Evolutionary conservation across 2,888 invertebrate species (phyloP).

Genomic region (Trichacis sp.): DNA sequence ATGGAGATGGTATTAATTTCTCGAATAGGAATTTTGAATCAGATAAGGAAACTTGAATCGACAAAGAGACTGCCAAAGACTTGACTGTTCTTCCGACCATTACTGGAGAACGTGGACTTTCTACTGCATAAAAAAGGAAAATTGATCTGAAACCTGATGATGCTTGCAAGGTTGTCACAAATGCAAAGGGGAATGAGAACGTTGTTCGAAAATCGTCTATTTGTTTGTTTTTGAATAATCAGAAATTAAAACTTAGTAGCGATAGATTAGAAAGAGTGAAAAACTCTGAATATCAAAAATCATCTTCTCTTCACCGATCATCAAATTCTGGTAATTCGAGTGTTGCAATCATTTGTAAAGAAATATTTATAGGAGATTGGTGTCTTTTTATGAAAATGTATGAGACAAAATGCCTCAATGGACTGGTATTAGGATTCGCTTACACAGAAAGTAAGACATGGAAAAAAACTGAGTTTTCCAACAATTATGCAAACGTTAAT

Average conservation of each 20-base stretch:
- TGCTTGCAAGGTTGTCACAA: slow-evolving; percentile 1
- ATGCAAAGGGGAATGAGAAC: slow-evolving; percentile 8
- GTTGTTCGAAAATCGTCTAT: slow-evolving; percentile 18
- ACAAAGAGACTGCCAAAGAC: background rate
- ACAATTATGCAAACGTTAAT: no score
- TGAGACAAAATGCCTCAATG: slow-evolving; percentile 7
- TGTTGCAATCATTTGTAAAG: no score
- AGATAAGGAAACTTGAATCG: background rate
- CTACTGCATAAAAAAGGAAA: background rate
- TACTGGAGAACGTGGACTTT: slow-evolving; percentile 7
- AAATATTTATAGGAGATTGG: slow-evolving; percentile 25
- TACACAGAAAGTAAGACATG: slow-evolving; percentile 16
- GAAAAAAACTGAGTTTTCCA: no score
- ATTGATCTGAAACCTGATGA: background rate
- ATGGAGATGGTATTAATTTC: background rate
- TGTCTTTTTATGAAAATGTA: slow-evolving; percentile 22
- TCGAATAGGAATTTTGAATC: background rate
- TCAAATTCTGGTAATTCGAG: background rate
- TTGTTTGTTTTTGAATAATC: slow-evolving; percentile 18
- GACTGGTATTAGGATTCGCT: no score
- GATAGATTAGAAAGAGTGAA: no score
- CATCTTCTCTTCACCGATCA: background rate
- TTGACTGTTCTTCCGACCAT: slow-evolving; percentile 1
- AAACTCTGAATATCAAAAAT: slow-evolving; percentile 10
- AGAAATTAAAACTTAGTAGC: no score